phyloP scores from a whole-genome alignment of 1,140 invertebrate genomes.

The Halesus radiatus region DNA sequence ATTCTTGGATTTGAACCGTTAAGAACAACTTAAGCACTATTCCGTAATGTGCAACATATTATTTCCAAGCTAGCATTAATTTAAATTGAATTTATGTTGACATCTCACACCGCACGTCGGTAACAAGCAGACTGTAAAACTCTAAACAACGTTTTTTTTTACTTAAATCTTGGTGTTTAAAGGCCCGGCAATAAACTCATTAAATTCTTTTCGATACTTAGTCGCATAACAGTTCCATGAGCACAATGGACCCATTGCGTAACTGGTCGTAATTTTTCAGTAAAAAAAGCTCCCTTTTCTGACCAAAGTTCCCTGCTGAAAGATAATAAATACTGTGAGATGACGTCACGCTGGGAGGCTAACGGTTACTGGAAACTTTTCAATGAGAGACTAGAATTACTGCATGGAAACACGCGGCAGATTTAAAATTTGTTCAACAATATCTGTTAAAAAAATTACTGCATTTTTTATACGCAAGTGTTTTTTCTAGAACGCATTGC shows the following conservation, averaged over 20 bases:
- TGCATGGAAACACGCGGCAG: too few relatives aligned
- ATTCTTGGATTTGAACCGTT: too few relatives aligned
- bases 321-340: constrained; percentile 52
- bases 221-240: not conserved
- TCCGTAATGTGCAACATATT: not conserved
- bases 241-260: constrained; percentile 12
- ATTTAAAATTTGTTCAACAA: too few relatives aligned
- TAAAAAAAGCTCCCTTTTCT: constrained; percentile 29
- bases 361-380: constrained; percentile 40
- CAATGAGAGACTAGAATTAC: too few relatives aligned
- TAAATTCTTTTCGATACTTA: constrained; percentile 11
- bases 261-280: constrained; percentile 23
- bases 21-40: too few relatives aligned
- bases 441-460: not conserved
- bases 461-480: not conserved
- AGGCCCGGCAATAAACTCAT: constrained; percentile 13
- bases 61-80: not conserved
- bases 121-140: not conserved
- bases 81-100: not conserved
- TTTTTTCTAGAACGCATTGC: not conserved
- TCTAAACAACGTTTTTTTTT: constrained; percentile 13
- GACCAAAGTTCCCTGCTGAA: constrained; percentile 9
- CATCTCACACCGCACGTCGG: not conserved
- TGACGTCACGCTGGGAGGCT: constrained; percentile 51
- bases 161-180: not conserved